A percentile compares a stretch with the other conserved stretches of the same genome.
Conservation (phyloP, 2,797 vertebrate species). For the Hypotaenidia okinawae region DNA sequence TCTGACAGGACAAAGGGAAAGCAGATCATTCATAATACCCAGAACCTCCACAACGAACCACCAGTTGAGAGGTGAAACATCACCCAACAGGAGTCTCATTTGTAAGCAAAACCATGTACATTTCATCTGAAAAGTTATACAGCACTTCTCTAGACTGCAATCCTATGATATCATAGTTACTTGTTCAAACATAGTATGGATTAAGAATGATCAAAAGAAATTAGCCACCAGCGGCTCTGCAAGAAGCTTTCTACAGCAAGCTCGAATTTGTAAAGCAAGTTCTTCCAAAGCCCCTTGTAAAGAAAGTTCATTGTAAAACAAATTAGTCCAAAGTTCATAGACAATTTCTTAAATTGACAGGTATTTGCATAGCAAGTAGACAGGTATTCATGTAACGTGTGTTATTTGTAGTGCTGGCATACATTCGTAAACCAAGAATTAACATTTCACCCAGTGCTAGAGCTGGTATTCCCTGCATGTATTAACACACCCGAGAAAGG, state of each 20-base stretch:
- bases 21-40: background rate
- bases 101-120: background rate
- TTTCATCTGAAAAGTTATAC: background rate
- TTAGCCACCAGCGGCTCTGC: background rate
- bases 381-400: background rate
- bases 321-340: slow-evolving; percentile 9
- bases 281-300: slow-evolving; percentile 12
- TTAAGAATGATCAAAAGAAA: slow-evolving; percentile 25
- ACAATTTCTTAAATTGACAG: slow-evolving; percentile 17
- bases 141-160: background rate
- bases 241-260: slow-evolving; percentile 23
- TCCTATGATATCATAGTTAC: background rate
- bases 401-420: background rate
- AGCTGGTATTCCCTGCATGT: background rate
- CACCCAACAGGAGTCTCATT: background rate
- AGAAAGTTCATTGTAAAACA: background rate
- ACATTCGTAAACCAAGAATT: background rate
- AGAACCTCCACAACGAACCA: background rate
- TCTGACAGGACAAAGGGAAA: slow-evolving; percentile 9
- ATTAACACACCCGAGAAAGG: background rate
- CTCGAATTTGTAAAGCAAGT: background rate
- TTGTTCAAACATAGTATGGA: slow-evolving; percentile 30
- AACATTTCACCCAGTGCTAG: background rate
- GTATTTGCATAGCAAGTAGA: slow-evolving; percentile 24
- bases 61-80: background rate